phyloP scores from a whole-genome alignment of 37 sponge, comb jelly and placozoan species.

The Axinella damicornis region DNA sequence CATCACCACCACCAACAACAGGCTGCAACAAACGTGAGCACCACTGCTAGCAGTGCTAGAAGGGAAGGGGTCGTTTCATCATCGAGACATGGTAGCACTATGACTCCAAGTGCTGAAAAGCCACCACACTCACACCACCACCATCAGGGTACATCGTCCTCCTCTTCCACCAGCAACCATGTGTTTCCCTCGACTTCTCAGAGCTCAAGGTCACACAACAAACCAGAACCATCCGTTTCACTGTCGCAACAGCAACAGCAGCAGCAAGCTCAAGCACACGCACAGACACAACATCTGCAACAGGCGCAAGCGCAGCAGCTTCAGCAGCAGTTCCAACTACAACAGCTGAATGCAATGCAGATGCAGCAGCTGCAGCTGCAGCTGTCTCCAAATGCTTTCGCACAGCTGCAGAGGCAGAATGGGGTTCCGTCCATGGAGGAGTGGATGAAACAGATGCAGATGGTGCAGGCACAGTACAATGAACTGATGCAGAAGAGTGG shows the following conservation, averaged over 20 bases:
- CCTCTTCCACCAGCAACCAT: slow-evolving; percentile 1
- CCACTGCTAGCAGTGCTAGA: too few relatives aligned
- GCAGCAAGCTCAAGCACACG: too few relatives aligned
- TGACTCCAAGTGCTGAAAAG: too few relatives aligned
- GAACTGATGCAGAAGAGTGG: slow-evolving; percentile 25
- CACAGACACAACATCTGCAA: slow-evolving; percentile 4
- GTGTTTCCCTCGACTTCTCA: background rate
- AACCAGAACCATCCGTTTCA: too few relatives aligned
- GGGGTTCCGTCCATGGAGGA: slow-evolving; percentile 30
- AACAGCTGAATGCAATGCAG: slow-evolving; percentile 11
- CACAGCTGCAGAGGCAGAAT: slow-evolving; percentile 4
- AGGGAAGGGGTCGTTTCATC: too few relatives aligned
- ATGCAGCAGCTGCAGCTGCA: slow-evolving; percentile 25
- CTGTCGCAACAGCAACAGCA: slow-evolving; percentile 28
- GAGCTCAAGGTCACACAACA: slow-evolving; percentile 7
- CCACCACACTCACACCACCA: too few relatives aligned
- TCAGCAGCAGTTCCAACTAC: slow-evolving; percentile 26
- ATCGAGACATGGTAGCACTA: too few relatives aligned
- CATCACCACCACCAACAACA: too few relatives aligned
- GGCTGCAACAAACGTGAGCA: too few relatives aligned
- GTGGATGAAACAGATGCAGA: slow-evolving; percentile 46
- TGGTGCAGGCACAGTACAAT: background rate
- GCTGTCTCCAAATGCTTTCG: slow-evolving; percentile 18
- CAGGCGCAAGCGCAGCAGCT: background rate
- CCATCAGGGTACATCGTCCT: background rate